Base-by-base conservation (phyloP, 2,113 vertebrate genomes). In the Amphiprion ocellaris region DNA sequence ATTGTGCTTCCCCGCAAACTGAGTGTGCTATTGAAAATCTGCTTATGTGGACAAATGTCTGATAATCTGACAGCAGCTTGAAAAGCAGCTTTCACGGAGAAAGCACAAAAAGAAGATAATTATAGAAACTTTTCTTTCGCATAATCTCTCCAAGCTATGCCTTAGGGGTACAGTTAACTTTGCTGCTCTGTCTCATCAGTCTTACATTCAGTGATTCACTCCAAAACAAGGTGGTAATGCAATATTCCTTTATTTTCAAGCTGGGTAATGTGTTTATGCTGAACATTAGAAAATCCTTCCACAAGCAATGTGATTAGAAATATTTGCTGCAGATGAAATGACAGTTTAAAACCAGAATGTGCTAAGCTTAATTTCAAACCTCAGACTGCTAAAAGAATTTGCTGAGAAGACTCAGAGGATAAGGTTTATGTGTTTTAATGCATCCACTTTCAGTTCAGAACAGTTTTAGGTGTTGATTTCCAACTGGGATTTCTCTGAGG, bases 1-100 rank as follows among this genome's bases (percentile, higher is more conserved):
- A 37, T 81, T 77, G 62, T 82, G 58, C 46, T 74, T 71, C 17
- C 28, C 56, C 12, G 72, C 10, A 76, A 80, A 80, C 85, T 77
- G 79, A 61, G 54, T 41, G 28, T 7, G 69, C 79, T 60, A 21
- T 44, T 60, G 49, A 75, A 87, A 87, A 88, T 85, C 58, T 91
- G 86, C 82, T 88, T 79, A 81, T 59, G 77, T 71, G 69, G 68
- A 77, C 64, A 66, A 83, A 81, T 66, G 67, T 76, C 37, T 17
- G 28, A 76, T 72, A 77, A 81, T 83, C 73, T 75, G 63, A 79
- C 79, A 82, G 76, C 39, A 44, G 77, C 49, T 44, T 44, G 54
- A 73, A 74, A 77, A 77, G n/a, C 21, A 41, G 23, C 62, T 79
- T 81, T 74, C 26, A 82, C 26, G 10, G 44, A 28, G 23, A 44